phyloP scores from a whole-genome alignment of 2,113 vertebrate species.

The Atractosteus spatula region DNA sequence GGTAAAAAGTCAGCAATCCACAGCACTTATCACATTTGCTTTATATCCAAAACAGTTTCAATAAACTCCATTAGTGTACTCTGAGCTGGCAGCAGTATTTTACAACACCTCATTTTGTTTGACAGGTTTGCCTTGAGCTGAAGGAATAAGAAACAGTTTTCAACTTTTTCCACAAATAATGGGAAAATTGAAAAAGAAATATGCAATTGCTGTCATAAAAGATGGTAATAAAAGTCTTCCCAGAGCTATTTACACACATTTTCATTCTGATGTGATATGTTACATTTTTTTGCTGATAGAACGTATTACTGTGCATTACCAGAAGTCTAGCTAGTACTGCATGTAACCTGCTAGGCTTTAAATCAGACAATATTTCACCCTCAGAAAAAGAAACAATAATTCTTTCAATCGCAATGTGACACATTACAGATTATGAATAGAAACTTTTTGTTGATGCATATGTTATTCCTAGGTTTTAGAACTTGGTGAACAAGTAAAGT shows the following conservation, averaged over 20 bases:
- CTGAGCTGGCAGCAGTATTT: background rate
- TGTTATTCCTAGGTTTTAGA: background rate
- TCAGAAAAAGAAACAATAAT: too few relatives aligned
- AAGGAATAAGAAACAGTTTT: background rate
- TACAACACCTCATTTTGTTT: background rate
- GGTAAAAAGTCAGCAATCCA: too few relatives aligned
- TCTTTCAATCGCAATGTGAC: too few relatives aligned
- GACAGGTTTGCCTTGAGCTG: constrained; percentile 16
- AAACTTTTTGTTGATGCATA: background rate
- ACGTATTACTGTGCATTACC: background rate
- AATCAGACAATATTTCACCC: background rate
- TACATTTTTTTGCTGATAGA: constrained; percentile 8
- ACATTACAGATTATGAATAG: background rate
- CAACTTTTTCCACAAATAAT: background rate
- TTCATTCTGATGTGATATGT: constrained; percentile 1
- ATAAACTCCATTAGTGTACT: constrained; percentile 7
- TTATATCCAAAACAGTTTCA: too few relatives aligned
- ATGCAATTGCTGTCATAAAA: constrained; percentile 23
- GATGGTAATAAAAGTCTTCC: constrained; percentile 12
- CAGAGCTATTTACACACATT: constrained; percentile 15
- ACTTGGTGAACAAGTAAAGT: too few relatives aligned
- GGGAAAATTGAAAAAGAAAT: background rate
- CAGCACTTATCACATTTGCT: too few relatives aligned
- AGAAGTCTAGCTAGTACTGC: constrained; percentile 5
- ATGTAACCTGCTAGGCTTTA: constrained; percentile 6